Conservation (phyloP, 2,113 vertebrate species). For the Indicator maculatus region DNA sequence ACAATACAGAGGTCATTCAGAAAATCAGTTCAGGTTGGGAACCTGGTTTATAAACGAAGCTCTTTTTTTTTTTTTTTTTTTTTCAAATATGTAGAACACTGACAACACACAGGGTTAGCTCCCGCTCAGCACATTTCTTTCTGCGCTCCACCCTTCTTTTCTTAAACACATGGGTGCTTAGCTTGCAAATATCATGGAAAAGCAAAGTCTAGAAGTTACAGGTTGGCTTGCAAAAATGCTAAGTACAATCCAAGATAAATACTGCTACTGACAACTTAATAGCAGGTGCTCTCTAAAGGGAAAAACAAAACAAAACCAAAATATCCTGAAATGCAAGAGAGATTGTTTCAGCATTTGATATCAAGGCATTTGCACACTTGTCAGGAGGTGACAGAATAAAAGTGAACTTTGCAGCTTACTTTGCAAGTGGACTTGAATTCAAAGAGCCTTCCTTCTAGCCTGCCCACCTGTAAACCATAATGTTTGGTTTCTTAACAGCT, state of each 20-base stretch:
- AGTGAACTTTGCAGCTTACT: conserved; percentile 49
- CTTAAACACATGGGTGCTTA: conserved; percentile 33
- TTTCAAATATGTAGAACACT: conserved; percentile 53
- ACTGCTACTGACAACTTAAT: conserved; percentile 47
- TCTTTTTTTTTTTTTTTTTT: conserved; percentile 33
- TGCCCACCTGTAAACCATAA: conserved; percentile 36
- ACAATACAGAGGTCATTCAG: conserved; percentile 70
- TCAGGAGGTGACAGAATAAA: conserved; percentile 41
- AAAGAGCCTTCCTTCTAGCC: conserved; percentile 21
- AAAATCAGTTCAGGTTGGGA: conserved; percentile 58
- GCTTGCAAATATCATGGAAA: conserved; percentile 27
- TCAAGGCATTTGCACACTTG: conserved; percentile 66
- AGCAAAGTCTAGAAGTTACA: conserved; percentile 43
- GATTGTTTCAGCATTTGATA: conserved; percentile 54
- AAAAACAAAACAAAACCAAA: not conserved
- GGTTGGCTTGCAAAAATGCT: conserved; percentile 46
- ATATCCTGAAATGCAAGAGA: conserved; percentile 27
- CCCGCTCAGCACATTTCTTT: conserved; percentile 19
- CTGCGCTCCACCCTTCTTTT: not conserved
- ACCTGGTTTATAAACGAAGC: conserved; percentile 61
- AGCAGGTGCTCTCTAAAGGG: conserved; percentile 50
- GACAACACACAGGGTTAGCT: conserved; percentile 40
- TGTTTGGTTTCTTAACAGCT: conserved; percentile 26
- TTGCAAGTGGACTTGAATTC: conserved; percentile 32
- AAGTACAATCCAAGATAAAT: conserved; percentile 54